A percentile compares a stretch with the other conserved stretches of the same genome.
Evolutionary conservation across 2,113 vertebrate genomes (phyloP).

Genomic region (Crocuta crocuta): DNA sequence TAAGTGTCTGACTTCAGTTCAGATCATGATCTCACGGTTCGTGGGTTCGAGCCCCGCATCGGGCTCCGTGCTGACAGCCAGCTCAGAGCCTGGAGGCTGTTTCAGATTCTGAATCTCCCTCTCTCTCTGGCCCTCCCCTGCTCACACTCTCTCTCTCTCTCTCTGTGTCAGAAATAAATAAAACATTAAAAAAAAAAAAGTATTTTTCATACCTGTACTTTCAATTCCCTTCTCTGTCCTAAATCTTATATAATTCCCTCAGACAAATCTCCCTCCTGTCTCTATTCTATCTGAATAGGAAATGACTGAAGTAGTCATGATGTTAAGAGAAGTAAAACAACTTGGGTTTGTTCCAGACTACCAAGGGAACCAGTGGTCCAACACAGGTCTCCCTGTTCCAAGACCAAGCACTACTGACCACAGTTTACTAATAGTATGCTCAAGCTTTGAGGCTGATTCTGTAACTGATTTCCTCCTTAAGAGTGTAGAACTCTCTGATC

Average conservation of each 20-base stretch:
- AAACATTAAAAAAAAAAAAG: too few species aligned
- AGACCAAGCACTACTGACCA: background rate
- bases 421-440: background rate
- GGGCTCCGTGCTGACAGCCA: too few species aligned
- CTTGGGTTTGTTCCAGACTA: background rate
- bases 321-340: background rate
- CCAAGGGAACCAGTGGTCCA: background rate
- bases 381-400: background rate
- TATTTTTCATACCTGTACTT: background rate
- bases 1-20: too few species aligned
- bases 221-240: background rate
- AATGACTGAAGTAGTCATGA: background rate
- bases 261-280: background rate
- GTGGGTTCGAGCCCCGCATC: too few species aligned
- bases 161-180: too few species aligned
- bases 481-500: background rate
- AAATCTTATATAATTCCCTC: background rate
- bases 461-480: background rate
- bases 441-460: background rate
- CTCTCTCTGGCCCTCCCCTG: too few species aligned
- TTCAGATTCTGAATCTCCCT: too few species aligned
- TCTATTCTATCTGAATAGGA: background rate
- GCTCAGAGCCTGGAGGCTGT: too few species aligned
- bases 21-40: too few species aligned
- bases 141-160: too few species aligned